Evolutionary conservation across 2,888 invertebrate species (phyloP), one percentile per base, ranked within the genome.

Genomic region (Lomographa bimaculata): DNA sequence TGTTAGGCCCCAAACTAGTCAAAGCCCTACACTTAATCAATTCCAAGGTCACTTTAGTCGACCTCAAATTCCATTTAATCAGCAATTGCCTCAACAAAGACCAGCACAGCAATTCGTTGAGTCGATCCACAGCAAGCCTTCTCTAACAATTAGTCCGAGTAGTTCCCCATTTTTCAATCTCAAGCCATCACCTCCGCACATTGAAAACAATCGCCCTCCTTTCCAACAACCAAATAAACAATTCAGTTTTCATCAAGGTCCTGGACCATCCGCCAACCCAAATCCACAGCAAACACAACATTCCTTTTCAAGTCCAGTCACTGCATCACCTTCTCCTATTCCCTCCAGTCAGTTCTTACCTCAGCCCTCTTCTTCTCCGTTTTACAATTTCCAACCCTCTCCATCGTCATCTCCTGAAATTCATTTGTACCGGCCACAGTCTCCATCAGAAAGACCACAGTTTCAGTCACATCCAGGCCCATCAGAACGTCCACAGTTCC

Each of bases 1-100:
- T 50, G 63, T 71, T 19, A 61, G 64, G 16, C 61, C 76, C 8
- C 78, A 79, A 39, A 78, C 76, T 7, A 77, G 71, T 27, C 71
- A 78, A 17, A 83, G 73, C 45, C 71, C 86, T 2, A 60, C 73
- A 29, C 67, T 86, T 25, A 39, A 57, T 30, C 78, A 79, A 33
- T 79, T 84, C 47, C 79, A 79, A 50, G 85, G 87, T 7, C 71
- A 79, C 51, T 75, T 71, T 23, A 68, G 60, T 26, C 72, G 75
- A 17, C 79, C 80, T 9, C 80, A 77, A 29, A 71, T 85, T 27
- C 71, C 81, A 2, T 63, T 69, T 5, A 83, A 64, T 42, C 90
- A 90, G 64, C 91, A 90, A 39, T 74, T 90, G 43, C 90, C 91
- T 3, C 91, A 90, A 52, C 84, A 72, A 58, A 68, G 73, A 60